Percentiles rank a stretch among this genome's conserved stretches.
These are phyloP conservation scores for Noctua janthina DNA, from an alignment of 2,888 invertebrate species.

Conservation along the genomic window DNA sequence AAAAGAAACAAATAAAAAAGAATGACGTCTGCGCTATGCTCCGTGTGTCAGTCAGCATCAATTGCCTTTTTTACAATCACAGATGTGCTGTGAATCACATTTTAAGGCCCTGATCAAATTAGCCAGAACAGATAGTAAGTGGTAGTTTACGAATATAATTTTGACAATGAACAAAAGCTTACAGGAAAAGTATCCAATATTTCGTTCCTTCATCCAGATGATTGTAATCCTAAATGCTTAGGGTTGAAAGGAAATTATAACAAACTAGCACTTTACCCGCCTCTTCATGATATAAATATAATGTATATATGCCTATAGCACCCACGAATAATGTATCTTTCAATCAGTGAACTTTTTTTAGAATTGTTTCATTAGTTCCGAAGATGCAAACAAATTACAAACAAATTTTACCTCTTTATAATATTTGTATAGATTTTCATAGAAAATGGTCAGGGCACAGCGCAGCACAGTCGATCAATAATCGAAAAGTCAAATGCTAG, in stretches of 20 bases:
- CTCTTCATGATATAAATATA: too few relatives aligned
- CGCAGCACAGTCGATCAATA: neutral
- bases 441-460: neutral
- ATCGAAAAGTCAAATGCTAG: neutral
- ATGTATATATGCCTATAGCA: too few relatives aligned
- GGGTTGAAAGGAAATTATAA: neutral
- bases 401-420: too few relatives aligned
- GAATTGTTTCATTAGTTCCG: too few relatives aligned
- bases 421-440: neutral
- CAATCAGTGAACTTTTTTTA: too few relatives aligned
- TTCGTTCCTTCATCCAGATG: neutral
- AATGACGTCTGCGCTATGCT: constrained; percentile 66
- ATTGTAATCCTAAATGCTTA: neutral
- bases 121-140: constrained; percentile 28
- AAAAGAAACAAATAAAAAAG: constrained; percentile 53
- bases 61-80: constrained; percentile 69
- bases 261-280: too few relatives aligned
- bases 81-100: constrained; percentile 67
- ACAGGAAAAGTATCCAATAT: neutral
- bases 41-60: constrained; percentile 66
- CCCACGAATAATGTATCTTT: too few relatives aligned
- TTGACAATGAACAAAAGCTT: constrained; percentile 7
- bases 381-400: too few relatives aligned
- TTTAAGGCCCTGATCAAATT: constrained; percentile 51
- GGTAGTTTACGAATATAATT: constrained; percentile 13